Conservation (phyloP, 2,888 invertebrate species). For the Hirtodrosophila trivittata region DNA sequence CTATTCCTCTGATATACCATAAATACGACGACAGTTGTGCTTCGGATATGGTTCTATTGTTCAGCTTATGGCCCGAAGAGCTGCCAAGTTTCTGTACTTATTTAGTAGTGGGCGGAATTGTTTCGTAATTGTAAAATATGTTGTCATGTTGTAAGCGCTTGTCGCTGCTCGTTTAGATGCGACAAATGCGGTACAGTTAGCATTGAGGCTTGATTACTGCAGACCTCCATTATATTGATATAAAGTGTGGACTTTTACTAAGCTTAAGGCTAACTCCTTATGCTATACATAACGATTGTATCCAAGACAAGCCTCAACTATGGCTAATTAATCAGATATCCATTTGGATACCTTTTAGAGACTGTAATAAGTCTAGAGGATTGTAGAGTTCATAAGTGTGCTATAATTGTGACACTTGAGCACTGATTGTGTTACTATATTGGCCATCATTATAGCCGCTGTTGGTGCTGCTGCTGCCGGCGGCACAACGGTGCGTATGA, state of each 20-base stretch:
- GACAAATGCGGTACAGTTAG: conserved; percentile 62
- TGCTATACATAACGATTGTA: no score
- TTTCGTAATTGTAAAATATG: conserved; percentile 77
- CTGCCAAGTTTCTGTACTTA: conserved; percentile 51
- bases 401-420: conserved; percentile 29
- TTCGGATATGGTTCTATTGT: conserved; percentile 56
- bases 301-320: no score
- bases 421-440: conserved; percentile 40
- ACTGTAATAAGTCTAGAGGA: no score
- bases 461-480: conserved; percentile 25
- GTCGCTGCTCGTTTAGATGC: conserved; percentile 55
- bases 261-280: background rate
- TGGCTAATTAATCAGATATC: no score
- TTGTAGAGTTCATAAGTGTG: conserved; percentile 51
- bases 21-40: background rate
- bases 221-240: conserved; percentile 9
- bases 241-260: background rate
- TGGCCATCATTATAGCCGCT: conserved; percentile 40
- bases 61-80: conserved; percentile 47
- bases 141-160: conserved; percentile 64
- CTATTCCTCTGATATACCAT: conserved; percentile 50
- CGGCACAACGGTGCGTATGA: conserved; percentile 69
- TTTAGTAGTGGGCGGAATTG: conserved; percentile 73
- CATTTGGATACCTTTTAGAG: no score
- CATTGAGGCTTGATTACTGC: conserved; percentile 23